Evolutionary conservation across 1,140 invertebrate genomes (phyloP).

Genomic region (Ridgeia piscesae): DNA sequence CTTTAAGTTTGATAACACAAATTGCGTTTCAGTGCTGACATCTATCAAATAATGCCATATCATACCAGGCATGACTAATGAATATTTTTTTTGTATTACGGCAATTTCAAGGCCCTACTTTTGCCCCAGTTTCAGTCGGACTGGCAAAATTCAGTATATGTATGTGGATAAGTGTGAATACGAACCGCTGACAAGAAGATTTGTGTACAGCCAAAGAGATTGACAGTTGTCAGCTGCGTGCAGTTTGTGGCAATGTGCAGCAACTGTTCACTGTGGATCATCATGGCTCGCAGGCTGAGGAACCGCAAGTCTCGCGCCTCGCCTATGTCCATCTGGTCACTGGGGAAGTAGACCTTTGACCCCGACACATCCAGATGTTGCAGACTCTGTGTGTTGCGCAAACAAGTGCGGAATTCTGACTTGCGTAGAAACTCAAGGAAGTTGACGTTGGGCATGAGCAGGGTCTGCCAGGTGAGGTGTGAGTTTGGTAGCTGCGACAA

Average conservation of each 20-base stretch:
- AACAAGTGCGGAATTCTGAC: conserved; percentile 18
- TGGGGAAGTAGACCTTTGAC: conserved; percentile 22
- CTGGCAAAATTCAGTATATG: not conserved
- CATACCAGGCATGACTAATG: no score
- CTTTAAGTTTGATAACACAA: no score
- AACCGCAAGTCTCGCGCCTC: not conserved
- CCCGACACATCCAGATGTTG: conserved; percentile 24
- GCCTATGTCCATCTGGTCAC: conserved; percentile 13
- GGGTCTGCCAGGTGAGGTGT: conserved; percentile 15
- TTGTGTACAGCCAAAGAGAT: conserved; percentile 16
- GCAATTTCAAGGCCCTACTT: no score
- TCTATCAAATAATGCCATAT: no score
- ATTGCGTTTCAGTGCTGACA: no score
- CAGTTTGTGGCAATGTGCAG: conserved; percentile 9
- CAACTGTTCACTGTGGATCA: conserved; percentile 18
- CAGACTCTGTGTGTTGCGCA: conserved; percentile 5
- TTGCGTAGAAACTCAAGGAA: conserved; percentile 23
- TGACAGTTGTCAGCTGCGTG: not conserved
- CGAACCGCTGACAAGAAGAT: not conserved
- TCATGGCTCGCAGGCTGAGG: not conserved
- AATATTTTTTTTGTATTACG: no score
- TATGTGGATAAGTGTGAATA: not conserved
- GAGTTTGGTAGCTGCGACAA: conserved; percentile 22
- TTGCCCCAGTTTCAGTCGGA: no score
- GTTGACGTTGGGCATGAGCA: conserved; percentile 29